Conservation (phyloP, 1,140 invertebrate species). For the Eulimnadia texana region DNA sequence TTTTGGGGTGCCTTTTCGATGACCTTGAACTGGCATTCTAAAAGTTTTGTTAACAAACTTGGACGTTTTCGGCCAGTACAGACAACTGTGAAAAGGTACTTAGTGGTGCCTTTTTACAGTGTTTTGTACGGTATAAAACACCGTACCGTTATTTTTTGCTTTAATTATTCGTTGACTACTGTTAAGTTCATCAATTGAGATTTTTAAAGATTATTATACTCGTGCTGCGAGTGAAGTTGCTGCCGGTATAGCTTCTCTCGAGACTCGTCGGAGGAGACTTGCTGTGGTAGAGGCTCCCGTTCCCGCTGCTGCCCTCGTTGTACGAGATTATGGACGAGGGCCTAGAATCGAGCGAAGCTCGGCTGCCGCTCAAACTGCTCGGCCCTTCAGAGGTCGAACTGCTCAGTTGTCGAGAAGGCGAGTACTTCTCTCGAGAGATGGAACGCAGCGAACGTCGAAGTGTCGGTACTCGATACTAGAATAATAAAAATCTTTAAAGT, state of each 20-base stretch:
- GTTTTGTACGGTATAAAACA: too few species aligned
- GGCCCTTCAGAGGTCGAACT: slow-evolving; percentile 1
- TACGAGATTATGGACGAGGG: not conserved
- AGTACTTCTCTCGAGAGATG: slow-evolving; percentile 15
- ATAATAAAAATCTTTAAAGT: not conserved
- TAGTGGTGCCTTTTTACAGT: too few species aligned
- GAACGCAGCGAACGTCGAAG: slow-evolving; percentile 12
- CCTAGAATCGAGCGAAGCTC: slow-evolving; percentile 12
- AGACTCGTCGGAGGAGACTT: not conserved
- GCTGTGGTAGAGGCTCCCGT: not conserved
- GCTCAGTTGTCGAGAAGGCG: slow-evolving; percentile 6
- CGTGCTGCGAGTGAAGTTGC: not conserved
- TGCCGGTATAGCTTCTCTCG: slow-evolving; percentile 4
- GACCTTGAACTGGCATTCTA: too few species aligned
- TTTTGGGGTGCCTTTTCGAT: too few species aligned
- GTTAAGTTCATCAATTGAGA: too few species aligned
- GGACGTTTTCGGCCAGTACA: too few species aligned
- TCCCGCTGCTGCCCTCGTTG: not conserved
- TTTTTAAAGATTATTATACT: too few species aligned
- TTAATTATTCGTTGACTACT: too few species aligned
- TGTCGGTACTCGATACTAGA: slow-evolving; percentile 14
- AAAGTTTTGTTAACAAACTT: too few species aligned
- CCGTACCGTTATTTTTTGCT: too few species aligned
- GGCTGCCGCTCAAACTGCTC: slow-evolving; percentile 11
- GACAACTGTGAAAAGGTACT: too few species aligned